Base-by-base conservation (phyloP, 2,113 vertebrate genomes). In the Barbus barbus region DNA sequence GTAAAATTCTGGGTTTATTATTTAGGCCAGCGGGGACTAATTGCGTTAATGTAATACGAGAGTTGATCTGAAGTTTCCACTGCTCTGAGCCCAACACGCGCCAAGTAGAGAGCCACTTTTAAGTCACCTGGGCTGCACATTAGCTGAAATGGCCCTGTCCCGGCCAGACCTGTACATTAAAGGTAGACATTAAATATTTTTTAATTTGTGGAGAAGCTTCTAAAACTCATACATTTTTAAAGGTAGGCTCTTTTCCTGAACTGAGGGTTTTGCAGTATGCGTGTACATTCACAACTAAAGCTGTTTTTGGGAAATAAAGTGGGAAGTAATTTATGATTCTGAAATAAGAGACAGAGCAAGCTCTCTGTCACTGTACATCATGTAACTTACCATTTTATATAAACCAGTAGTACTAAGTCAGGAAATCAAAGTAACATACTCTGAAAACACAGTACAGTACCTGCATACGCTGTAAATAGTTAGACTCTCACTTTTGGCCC, bases 1-100 rank as follows among this genome's bases (percentile, higher is more conserved):
- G 91, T 90, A 89, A 84, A 86, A 86, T 94, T 94, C 89, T 82
- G 91, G 90, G 89, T 94, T 94, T 94, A 94, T 94, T 94, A 94
- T 93, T 93, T 93, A 94, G 91, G 88, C 90, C 91, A 90, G 84
- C 87, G 83, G 88, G 91, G 90, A 92, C 92, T 94, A 94, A 95
- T 94, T 94, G 91, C 89, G 77, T 85, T 94, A 93, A 94, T 92
- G 93, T 90, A 94, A 92, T 87, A 74, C 0, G 78, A 60, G 89
- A 91, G 86, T 86, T 90, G 74, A 91, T 90, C 88, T 91, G 46
- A 71, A 83, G 88, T 88, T 87, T 76, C 84, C 60, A 81, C 71
- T 41, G 81, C 85, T 41, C 84, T 87, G 86, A 90, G 90, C 44
- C 51, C 26, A 83, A 76, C 87, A 88, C 46, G 51, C 81, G 80